Base-by-base conservation (phyloP, 2,113 vertebrate species). In the Sterrhoptilus dennistouni region DNA sequence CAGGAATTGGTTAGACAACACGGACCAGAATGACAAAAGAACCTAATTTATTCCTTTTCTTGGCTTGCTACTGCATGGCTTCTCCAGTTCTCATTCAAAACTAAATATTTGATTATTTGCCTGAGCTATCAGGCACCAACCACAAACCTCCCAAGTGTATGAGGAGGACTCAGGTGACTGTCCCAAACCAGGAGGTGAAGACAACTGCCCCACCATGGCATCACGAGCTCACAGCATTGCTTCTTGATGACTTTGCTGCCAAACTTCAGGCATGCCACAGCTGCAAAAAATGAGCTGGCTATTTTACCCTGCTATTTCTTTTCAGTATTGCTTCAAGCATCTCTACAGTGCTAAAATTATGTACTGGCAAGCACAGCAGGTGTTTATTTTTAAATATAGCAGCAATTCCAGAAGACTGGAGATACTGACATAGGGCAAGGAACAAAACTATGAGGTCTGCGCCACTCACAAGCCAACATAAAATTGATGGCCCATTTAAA, bases 401-500 rank as follows among this genome's bases (percentile, higher is more conserved):
- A 85, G 44, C 56, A 79, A 84, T 77, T 90, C 57, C 54, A 95
- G 53, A 60, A 74, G 77, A 86, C 31, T 69, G 25, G 84, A 93
- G 50, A 65, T 28, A 85, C 45, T 29, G 92, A 80, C 45, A 79
- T 1, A 56, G 81, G 23, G 13, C 45, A 85, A 75, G 24, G 14
- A 87, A 96, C 31, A 81, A 47, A 70, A 63, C 8, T 25, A 53
- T 9, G 40, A 93, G 15, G 29, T 49, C 20, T 50, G 23, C 2
- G n/a, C 71, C 71, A 84, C 74, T 93, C 90, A 94, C 45, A 94
- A 93, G 80, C 24, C 71, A 87, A 78, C 0, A 0, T 66, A 59
- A 93, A 82, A 96, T 80, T 91, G 88, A 96, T 90, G 93, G 87
- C 38, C 83, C 64, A 72, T 87, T 97, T 93, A 87, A 88, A 74